phyloP scores from a whole-genome alignment of 2,888 invertebrate genomes.

The Cheilosia urbana region DNA sequence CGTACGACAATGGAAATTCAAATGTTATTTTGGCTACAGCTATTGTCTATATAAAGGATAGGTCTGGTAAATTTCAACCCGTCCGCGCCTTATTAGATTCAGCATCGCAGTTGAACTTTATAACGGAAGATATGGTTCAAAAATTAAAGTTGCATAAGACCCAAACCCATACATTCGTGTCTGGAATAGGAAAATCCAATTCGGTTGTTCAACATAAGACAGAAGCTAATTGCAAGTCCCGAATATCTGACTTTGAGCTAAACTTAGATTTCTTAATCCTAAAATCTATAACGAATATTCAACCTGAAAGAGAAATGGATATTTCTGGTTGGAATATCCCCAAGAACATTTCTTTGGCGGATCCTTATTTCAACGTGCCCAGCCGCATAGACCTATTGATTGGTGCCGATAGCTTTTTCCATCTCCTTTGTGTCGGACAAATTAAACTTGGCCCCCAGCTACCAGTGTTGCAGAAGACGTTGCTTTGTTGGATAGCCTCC shows the following conservation, averaged over 20 bases:
- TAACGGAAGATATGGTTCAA: constrained; percentile 11
- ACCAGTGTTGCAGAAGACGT: background rate
- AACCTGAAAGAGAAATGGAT: constrained; percentile 11
- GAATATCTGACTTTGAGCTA: constrained; percentile 8
- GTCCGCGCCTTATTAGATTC: constrained; percentile 14
- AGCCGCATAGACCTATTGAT: constrained; percentile 9
- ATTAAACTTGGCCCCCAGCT: background rate
- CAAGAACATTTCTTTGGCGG: constrained; percentile 1
- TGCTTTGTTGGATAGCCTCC: no score
- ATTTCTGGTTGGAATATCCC: constrained; percentile 13
- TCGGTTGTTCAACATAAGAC: constrained; percentile 1
- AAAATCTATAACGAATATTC: constrained; percentile 2
- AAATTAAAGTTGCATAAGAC: constrained; percentile 4
- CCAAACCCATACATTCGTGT: background rate
- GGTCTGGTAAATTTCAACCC: background rate
- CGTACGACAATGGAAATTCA: no score
- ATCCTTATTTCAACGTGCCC: constrained; percentile 2
- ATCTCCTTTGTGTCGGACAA: constrained; percentile 8
- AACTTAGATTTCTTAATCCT: background rate
- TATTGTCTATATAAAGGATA: no score
- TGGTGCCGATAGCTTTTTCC: constrained; percentile 1
- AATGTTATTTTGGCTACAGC: no score
- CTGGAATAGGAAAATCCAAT: constrained; percentile 3
- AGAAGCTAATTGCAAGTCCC: background rate
- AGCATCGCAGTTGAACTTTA: constrained; percentile 9